A percentile compares a stretch with the other conserved stretches of the same genome.
phyloP scores from a whole-genome alignment of 2,113 vertebrate genomes.

The Cyprinodon brontotheroides region DNA sequence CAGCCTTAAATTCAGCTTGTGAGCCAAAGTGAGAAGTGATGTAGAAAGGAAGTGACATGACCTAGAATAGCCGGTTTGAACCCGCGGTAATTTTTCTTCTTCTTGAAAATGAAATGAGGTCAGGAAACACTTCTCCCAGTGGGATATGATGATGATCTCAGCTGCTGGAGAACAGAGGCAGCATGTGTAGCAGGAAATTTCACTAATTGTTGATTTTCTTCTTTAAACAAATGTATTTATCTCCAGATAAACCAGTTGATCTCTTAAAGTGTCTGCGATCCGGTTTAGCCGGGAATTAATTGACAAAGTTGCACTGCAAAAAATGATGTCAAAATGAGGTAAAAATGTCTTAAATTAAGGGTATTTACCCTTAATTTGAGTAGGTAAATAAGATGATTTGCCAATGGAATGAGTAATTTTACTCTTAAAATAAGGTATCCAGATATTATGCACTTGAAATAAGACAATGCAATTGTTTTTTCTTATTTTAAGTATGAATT shows the following conservation, averaged over 20 bases:
- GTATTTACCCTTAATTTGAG: no score
- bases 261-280: background rate
- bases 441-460: no score
- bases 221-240: background rate
- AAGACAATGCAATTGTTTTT: no score
- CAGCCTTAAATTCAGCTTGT: conserved; percentile 1
- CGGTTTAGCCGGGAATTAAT: conserved; percentile 17
- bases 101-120: conserved; percentile 11
- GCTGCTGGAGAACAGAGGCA: background rate
- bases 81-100: conserved; percentile 1
- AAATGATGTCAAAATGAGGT: background rate
- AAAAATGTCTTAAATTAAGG: no score
- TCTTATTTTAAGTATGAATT: no score
- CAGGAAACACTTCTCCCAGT: background rate
- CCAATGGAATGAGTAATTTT: no score
- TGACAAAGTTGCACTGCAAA: background rate
- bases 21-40: conserved; percentile 36
- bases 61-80: conserved; percentile 33
- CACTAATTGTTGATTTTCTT: no score
- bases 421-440: no score
- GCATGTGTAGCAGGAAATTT: no score
- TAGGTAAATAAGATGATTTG: no score
- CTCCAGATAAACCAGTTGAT: background rate
- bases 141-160: background rate
- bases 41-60: conserved; percentile 47